phyloP scores from a whole-genome alignment of 1,140 invertebrate genomes.

The Cherax quadricarinatus region DNA sequence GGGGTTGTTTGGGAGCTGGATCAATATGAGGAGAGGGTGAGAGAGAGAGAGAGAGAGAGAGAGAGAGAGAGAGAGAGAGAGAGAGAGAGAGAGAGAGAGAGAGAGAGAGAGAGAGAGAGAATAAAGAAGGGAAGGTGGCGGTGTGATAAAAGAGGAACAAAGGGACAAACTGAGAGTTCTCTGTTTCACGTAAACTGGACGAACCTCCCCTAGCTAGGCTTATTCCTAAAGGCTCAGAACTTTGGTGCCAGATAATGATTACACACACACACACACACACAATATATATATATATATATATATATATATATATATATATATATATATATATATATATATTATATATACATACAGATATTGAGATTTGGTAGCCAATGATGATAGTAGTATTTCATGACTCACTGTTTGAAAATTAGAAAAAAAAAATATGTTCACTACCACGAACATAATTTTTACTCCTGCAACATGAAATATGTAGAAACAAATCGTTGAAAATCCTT shows the following conservation, averaged over 20 bases:
- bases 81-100: conserved; percentile 41
- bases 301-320: conserved; percentile 9
- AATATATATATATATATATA: neutral
- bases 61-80: conserved; percentile 42
- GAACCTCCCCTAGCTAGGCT: conserved; percentile 28
- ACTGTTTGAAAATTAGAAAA: too few relatives aligned
- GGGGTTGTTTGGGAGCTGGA: conserved; percentile 24
- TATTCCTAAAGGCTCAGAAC: conserved; percentile 23
- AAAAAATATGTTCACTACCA: too few relatives aligned
- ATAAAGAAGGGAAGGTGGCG: too few relatives aligned
- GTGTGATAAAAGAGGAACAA: neutral
- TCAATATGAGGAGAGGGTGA: conserved; percentile 19
- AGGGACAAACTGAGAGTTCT: neutral
- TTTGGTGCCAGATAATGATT: neutral
- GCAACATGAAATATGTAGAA: too few relatives aligned
- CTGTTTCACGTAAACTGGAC: conserved; percentile 41
- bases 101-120: conserved; percentile 23
- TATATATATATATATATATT: conserved; percentile 3
- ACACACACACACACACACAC: too few relatives aligned
- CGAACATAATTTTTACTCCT: too few relatives aligned
- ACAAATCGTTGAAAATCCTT: too few relatives aligned
- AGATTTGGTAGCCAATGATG: neutral
- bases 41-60: conserved; percentile 46
- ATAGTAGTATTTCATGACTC: too few relatives aligned
- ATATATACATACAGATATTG: neutral